Evolutionary conservation across 2,797 vertebrate genomes (phyloP).

Genomic region (Sebastes diaconus): DNA sequence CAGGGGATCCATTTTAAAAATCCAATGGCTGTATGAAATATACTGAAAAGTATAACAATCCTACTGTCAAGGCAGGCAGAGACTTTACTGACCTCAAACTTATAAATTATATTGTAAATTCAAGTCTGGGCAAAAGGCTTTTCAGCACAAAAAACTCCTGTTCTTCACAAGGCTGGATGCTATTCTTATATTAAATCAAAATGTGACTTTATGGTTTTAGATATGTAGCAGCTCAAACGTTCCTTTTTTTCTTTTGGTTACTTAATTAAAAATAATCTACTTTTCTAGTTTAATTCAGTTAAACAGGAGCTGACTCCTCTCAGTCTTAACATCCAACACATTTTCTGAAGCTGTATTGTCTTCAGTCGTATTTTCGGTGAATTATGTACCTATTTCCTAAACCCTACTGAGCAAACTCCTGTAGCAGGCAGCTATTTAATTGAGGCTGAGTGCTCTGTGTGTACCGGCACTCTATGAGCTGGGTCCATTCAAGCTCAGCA

Average conservation of each 20-base stretch:
- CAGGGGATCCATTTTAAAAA: not conserved
- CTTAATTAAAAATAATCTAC: not conserved
- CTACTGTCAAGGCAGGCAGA: not conserved
- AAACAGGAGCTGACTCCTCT: no score
- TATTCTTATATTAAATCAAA: not conserved
- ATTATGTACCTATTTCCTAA: not conserved
- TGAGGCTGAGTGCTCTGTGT: not conserved
- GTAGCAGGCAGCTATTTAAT: conserved; percentile 2
- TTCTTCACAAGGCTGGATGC: not conserved
- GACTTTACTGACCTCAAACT: not conserved
- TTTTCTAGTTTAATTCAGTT: no score
- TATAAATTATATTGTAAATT: not conserved
- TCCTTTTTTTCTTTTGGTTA: not conserved
- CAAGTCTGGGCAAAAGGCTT: not conserved
- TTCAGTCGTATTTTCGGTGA: not conserved
- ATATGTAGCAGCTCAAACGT: not conserved
- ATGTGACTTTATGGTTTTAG: not conserved
- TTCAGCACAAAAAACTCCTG: not conserved
- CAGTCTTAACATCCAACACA: not conserved
- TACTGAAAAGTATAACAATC: not conserved
- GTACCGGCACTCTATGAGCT: not conserved
- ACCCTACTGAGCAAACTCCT: not conserved
- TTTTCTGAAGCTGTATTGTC: not conserved
- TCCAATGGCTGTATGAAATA: not conserved
- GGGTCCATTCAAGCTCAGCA: not conserved